phyloP scores from a whole-genome alignment of 1,140 invertebrate species.

The Drosophila subobscura region DNA sequence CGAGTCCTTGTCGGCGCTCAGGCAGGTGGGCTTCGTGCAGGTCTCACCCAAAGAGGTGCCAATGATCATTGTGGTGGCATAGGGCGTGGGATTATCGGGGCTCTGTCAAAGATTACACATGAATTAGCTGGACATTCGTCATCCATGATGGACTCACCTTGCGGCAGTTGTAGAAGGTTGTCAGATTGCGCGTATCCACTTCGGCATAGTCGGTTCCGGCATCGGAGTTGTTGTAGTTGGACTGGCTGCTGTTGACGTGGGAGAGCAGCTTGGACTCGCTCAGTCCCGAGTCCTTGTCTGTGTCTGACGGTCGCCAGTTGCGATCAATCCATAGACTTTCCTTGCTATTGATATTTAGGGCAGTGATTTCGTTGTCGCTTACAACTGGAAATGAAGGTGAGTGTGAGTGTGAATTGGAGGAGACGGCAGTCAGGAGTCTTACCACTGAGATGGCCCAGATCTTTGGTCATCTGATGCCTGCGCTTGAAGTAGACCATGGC shows the following conservation, averaged over 20 bases:
- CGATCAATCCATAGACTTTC: conserved; percentile 91
- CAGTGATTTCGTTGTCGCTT: conserved; percentile 87
- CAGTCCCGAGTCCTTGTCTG: conserved; percentile 86
- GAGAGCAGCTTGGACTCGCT: conserved; percentile 87
- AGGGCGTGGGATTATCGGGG: conserved; percentile 90
- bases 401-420: neutral
- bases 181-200: conserved; percentile 89
- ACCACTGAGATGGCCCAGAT: conserved; percentile 85
- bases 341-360: conserved; percentile 88
- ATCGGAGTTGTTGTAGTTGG: conserved; percentile 84
- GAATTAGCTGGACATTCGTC: neutral
- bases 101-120: conserved; percentile 80
- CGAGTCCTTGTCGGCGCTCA: conserved; percentile 84
- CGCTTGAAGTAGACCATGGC: conserved; percentile 87
- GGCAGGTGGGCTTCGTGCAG: conserved; percentile 84
- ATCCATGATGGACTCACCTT: conserved; percentile 50
- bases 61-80: conserved; percentile 90
- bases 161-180: conserved; percentile 90
- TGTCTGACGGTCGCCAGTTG: conserved; percentile 88
- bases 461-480: conserved; percentile 86
- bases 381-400: conserved; percentile 67
- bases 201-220: conserved; percentile 90
- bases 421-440: conserved; percentile 1
- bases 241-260: conserved; percentile 85
- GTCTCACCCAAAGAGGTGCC: conserved; percentile 85